Evolutionary conservation across 2,888 invertebrate species (phyloP).

Genomic region (Melanostoma mellinum): DNA sequence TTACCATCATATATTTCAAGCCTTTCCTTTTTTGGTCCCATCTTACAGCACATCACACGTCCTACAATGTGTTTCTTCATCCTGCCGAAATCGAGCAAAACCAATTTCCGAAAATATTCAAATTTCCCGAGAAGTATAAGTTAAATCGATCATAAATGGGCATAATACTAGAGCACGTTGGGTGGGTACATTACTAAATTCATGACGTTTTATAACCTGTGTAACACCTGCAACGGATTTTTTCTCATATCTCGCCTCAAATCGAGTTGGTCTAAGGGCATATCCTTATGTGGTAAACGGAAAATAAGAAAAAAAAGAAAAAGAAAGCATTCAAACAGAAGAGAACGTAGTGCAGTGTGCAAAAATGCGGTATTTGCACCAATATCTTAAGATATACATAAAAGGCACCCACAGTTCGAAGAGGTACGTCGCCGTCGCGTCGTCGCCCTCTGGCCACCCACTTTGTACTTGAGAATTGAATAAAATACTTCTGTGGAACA

Average conservation of each 20-base stretch:
- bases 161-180: conserved; percentile 45
- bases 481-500: conserved; percentile 53
- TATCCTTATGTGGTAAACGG: conserved; percentile 23
- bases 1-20: too few relatives aligned
- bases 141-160: conserved; percentile 67
- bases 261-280: neutral
- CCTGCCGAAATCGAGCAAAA: neutral
- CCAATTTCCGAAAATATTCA: conserved; percentile 44
- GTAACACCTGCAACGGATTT: conserved; percentile 69
- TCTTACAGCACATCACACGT: too few relatives aligned
- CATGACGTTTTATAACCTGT: conserved; percentile 71
- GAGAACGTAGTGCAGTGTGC: conserved; percentile 55
- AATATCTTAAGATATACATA: conserved; percentile 51
- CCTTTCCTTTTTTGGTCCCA: too few relatives aligned
- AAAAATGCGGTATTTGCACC: conserved; percentile 69
- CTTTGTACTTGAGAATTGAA: conserved; percentile 58
- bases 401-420: neutral
- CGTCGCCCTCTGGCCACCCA: neutral
- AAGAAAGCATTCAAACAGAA: conserved; percentile 13
- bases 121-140: conserved; percentile 42
- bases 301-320: neutral
- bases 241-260: neutral
- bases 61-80: too few relatives aligned
- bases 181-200: conserved; percentile 57
- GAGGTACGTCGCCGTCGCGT: neutral